These are phyloP conservation scores for Nesidiocoris tenuis DNA, from an alignment of 2,888 invertebrate species.

Conservation along the genomic window DNA sequence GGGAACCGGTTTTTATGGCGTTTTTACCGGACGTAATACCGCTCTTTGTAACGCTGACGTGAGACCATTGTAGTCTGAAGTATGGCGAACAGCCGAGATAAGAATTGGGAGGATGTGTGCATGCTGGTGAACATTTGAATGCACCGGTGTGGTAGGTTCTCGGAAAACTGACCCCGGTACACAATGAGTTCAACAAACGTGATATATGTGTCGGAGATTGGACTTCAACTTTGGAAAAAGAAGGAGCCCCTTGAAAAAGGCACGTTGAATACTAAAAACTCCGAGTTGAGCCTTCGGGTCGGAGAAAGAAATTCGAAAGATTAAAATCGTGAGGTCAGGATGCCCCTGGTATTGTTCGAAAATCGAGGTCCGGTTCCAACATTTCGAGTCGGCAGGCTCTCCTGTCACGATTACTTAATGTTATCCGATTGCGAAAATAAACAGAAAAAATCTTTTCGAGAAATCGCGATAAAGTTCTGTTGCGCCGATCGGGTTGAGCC, in stretches of 20 bases:
- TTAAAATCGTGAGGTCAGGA: background rate
- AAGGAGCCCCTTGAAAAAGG: background rate
- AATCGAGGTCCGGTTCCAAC: background rate
- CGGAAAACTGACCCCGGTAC: background rate
- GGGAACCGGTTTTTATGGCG: slow-evolving; percentile 13
- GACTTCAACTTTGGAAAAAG: background rate
- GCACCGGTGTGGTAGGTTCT: background rate
- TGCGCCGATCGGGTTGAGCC: background rate
- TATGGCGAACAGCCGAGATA: background rate
- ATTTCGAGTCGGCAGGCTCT: background rate
- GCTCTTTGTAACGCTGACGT: slow-evolving; percentile 29
- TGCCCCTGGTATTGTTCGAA: background rate
- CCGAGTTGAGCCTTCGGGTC: background rate
- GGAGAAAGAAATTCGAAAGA: background rate
- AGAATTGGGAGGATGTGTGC: background rate
- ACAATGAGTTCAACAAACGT: background rate
- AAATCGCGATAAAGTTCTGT: background rate
- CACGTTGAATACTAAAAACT: background rate
- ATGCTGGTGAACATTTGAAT: background rate
- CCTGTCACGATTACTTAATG: background rate
- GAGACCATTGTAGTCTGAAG: slow-evolving; percentile 7
- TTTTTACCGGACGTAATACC: slow-evolving; percentile 17
- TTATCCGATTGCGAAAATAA: background rate
- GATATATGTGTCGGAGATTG: background rate
- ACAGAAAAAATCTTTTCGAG: background rate